Evolutionary conservation across 2,888 invertebrate species (phyloP).

Genomic region (Pristionchus japonicus): DNA sequence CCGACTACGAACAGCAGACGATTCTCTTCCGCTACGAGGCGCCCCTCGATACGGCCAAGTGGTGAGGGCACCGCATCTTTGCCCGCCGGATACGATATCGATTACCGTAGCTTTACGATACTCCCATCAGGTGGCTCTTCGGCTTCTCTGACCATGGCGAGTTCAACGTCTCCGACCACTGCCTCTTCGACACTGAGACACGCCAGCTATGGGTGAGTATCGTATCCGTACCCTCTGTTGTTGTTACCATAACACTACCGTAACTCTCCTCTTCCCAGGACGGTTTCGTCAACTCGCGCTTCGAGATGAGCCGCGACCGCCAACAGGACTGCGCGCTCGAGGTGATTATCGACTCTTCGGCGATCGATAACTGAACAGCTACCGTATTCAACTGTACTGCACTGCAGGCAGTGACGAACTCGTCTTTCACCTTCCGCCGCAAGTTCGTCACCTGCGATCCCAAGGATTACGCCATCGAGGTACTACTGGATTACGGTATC

Average conservation of each 20-base stretch:
- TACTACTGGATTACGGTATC: constrained; percentile 33
- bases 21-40: constrained; percentile 48
- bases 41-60: not conserved
- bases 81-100: not conserved
- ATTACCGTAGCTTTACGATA: not conserved
- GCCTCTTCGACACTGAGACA: constrained; percentile 52
- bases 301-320: constrained; percentile 58
- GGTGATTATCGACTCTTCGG: not conserved
- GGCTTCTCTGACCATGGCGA: constrained; percentile 73
- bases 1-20: constrained; percentile 53
- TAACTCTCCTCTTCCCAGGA: too few relatives aligned
- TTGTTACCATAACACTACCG: too few relatives aligned
- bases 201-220: constrained; percentile 35
- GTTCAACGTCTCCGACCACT: constrained; percentile 65
- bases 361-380: not conserved
- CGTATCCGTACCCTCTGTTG: too few relatives aligned
- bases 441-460: constrained; percentile 71
- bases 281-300: constrained; percentile 59
- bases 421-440: constrained; percentile 58
- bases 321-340: constrained; percentile 66
- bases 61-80: not conserved
- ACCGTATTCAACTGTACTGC: not conserved
- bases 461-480: constrained; percentile 71
- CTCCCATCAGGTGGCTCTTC: constrained; percentile 55
- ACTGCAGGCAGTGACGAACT: constrained; percentile 25